These are phyloP conservation scores for Periophthalmus magnuspinnatus DNA, from an alignment of 2,797 vertebrate genomes.

Conservation along the genomic window DNA sequence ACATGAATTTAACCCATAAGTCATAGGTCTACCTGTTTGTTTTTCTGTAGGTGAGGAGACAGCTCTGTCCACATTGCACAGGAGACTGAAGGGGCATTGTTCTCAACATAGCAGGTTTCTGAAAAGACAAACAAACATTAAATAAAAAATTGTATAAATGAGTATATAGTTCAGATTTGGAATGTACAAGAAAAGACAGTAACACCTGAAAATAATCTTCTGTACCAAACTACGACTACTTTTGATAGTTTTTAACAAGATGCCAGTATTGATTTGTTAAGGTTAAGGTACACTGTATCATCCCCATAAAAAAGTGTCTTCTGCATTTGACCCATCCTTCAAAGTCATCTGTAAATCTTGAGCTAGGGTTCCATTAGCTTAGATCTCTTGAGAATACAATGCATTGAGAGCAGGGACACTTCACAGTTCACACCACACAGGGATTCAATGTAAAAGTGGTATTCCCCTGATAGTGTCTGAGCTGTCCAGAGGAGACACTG, in stretches of 20 bases:
- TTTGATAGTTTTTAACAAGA: too few relatives aligned
- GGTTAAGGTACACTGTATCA: too few relatives aligned
- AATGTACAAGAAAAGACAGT: too few relatives aligned
- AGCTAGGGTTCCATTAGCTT: too few relatives aligned
- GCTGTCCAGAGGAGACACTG: not conserved
- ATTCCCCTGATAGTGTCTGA: not conserved
- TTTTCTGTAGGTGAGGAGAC: constrained; percentile 88
- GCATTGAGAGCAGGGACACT: not conserved
- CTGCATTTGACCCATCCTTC: too few relatives aligned
- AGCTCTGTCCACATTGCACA: constrained; percentile 79
- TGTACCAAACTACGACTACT: too few relatives aligned
- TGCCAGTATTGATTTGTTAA: too few relatives aligned
- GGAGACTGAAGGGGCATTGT: constrained; percentile 22
- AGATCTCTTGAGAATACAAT: not conserved
- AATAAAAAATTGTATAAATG: too few relatives aligned
- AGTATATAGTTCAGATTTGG: too few relatives aligned
- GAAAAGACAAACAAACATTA: constrained; percentile 3
- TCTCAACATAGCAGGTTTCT: constrained; percentile 35
- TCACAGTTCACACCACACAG: not conserved
- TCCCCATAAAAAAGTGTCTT: too few relatives aligned
- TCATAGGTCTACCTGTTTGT: constrained; percentile 83
- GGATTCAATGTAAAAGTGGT: not conserved
- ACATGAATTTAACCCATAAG: not conserved
- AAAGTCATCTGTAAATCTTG: too few relatives aligned
- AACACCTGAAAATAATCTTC: too few relatives aligned